These are phyloP conservation scores for Phoxinus dragarum DNA, from an alignment of 2,797 vertebrate genomes.

Conservation along the genomic window DNA sequence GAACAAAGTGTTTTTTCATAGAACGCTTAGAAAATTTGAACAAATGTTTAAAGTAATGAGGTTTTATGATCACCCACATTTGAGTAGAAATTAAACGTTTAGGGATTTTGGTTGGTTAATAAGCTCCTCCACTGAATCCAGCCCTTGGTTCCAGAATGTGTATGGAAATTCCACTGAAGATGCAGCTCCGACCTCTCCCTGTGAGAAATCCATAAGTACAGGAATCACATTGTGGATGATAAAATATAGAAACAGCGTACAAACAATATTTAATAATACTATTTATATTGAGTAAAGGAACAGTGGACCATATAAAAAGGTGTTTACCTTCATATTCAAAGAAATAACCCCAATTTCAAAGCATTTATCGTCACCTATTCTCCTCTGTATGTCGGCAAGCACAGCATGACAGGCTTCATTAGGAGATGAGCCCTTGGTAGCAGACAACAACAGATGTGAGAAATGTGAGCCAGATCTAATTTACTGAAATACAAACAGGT, in stretches of 20 bases:
- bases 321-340: constrained; percentile 65
- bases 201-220: constrained; percentile 17
- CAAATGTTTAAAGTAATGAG: neutral
- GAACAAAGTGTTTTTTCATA: neutral
- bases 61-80: neutral
- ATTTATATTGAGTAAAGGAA: neutral
- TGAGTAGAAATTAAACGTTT: neutral
- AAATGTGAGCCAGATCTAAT: constrained; percentile 29
- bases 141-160: constrained; percentile 62
- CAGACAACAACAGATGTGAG: constrained; percentile 44
- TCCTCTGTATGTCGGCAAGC: constrained; percentile 58
- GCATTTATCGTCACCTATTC: constrained; percentile 55
- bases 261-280: neutral
- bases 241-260: neutral
- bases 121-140: constrained; percentile 55
- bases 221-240: neutral
- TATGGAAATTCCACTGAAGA: constrained; percentile 66
- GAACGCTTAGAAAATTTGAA: neutral
- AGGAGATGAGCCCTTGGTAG: constrained; percentile 60
- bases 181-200: constrained; percentile 68
- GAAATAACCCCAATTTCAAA: constrained; percentile 69
- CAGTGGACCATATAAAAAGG: neutral
- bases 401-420: constrained; percentile 59
- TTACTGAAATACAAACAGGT: neutral
- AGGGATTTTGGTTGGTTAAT: constrained; percentile 27